These are phyloP conservation scores for Pararge aegeria DNA, from an alignment of 1,140 invertebrate genomes.

Conservation along the genomic window DNA sequence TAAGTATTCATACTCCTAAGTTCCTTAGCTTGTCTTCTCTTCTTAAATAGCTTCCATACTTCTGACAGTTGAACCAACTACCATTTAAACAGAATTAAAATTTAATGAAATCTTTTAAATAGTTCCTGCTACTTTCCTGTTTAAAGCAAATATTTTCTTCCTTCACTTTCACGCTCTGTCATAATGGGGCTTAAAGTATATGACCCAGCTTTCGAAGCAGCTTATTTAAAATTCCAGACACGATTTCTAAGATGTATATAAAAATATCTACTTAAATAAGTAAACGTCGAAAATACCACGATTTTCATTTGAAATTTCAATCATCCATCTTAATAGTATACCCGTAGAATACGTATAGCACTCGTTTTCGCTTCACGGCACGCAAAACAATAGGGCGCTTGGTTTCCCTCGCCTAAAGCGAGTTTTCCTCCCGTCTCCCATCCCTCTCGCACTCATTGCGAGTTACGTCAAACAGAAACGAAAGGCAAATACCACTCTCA, in stretches of 20 bases:
- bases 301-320: constrained; percentile 68
- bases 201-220: too few species aligned
- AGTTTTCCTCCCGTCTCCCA: constrained; percentile 44
- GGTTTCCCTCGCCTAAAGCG: constrained; percentile 67
- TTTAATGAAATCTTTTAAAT: too few species aligned
- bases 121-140: too few species aligned
- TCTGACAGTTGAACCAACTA: too few species aligned
- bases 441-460: constrained; percentile 39
- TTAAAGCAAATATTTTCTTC: too few species aligned
- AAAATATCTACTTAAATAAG: background rate
- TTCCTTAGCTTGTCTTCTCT: too few species aligned
- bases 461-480: constrained; percentile 38
- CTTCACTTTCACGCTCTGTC: too few species aligned
- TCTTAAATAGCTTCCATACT: too few species aligned
- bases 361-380: constrained; percentile 56
- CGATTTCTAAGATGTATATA: background rate
- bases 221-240: background rate
- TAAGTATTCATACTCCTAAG: too few species aligned
- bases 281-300: constrained; percentile 31
- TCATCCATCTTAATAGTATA: constrained; percentile 41
- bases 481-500: constrained; percentile 63
- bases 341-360: constrained; percentile 47
- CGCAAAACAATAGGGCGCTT: constrained; percentile 73
- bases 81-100: too few species aligned
- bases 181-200: too few species aligned